Conservation (phyloP, 2,888 invertebrate species). For the Oxyscelio sp. region DNA sequence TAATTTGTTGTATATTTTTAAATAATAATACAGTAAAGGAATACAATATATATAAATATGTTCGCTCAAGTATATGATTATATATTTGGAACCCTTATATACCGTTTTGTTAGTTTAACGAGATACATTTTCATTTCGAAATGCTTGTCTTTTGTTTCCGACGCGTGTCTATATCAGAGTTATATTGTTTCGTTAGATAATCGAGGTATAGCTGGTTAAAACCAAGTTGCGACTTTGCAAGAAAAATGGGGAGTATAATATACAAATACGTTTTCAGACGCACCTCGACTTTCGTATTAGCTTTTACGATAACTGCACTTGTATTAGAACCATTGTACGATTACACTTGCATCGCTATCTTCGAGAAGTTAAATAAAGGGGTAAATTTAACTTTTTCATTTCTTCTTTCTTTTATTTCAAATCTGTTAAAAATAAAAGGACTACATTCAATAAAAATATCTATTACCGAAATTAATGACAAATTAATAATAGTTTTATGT, state of each 20-base stretch:
- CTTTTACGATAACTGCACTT: slow-evolving; percentile 87
- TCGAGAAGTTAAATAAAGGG: slow-evolving; percentile 87
- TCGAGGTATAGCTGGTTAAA: not conserved
- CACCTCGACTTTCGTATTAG: slow-evolving; percentile 88
- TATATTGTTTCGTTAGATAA: slow-evolving; percentile 38
- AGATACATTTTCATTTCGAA: slow-evolving; percentile 32
- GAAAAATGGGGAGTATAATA: slow-evolving; percentile 41
- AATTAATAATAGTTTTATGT: too few species aligned
- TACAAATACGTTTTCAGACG: slow-evolving; percentile 85
- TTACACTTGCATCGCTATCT: slow-evolving; percentile 85
- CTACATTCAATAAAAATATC: too few species aligned
- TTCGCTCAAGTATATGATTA: too few species aligned
- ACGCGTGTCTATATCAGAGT: slow-evolving; percentile 56
- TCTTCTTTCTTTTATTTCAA: not conserved
- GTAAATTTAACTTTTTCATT: slow-evolving; percentile 62
- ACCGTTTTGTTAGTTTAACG: too few species aligned
- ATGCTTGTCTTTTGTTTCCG: slow-evolving; percentile 41
- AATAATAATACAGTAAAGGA: too few species aligned
- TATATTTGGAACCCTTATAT: too few species aligned
- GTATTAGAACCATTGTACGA: slow-evolving; percentile 89
- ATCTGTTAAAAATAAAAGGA: too few species aligned
- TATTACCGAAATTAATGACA: too few species aligned
- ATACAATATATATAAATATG: too few species aligned
- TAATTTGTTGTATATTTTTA: too few species aligned
- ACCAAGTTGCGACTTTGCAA: not conserved